Conservation (phyloP, 2,113 vertebrate genomes). For the Paracanthobrama guichenoti region DNA sequence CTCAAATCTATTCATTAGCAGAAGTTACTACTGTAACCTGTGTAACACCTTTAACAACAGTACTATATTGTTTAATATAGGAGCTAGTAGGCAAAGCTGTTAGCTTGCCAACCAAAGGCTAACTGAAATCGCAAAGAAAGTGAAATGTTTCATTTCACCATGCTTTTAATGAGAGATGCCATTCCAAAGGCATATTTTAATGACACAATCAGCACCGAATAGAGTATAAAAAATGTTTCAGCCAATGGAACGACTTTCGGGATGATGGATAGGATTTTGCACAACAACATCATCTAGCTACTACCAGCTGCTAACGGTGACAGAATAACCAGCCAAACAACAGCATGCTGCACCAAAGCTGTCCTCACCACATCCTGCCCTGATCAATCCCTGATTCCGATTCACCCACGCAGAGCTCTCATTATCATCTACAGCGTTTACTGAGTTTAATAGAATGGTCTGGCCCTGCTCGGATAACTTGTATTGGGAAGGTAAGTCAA, state of each 20-base stretch:
- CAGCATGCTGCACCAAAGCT: constrained; percentile 10
- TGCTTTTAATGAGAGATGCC: background rate
- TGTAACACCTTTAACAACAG: no score
- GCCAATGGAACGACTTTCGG: background rate
- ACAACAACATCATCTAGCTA: background rate
- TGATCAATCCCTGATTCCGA: constrained; percentile 34
- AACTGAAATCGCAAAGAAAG: background rate
- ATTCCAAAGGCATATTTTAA: background rate
- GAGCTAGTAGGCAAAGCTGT: background rate
- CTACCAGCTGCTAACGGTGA: background rate
- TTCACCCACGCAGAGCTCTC: constrained; percentile 31
- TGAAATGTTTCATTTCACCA: background rate
- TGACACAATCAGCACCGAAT: background rate
- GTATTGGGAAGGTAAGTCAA: constrained; percentile 29
- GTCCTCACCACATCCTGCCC: constrained; percentile 3
- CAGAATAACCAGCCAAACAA: constrained; percentile 8
- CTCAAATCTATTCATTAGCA: no score
- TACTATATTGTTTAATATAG: no score
- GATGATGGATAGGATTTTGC: background rate
- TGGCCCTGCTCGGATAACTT: constrained; percentile 30
- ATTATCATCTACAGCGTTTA: constrained; percentile 45
- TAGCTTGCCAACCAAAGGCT: background rate
- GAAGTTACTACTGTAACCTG: no score
- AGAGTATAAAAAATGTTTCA: background rate
- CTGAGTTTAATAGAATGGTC: constrained; percentile 31